These are phyloP conservation scores for Desmodus rotundus DNA, from an alignment of 2,113 vertebrate genomes.

Conservation along the genomic window DNA sequence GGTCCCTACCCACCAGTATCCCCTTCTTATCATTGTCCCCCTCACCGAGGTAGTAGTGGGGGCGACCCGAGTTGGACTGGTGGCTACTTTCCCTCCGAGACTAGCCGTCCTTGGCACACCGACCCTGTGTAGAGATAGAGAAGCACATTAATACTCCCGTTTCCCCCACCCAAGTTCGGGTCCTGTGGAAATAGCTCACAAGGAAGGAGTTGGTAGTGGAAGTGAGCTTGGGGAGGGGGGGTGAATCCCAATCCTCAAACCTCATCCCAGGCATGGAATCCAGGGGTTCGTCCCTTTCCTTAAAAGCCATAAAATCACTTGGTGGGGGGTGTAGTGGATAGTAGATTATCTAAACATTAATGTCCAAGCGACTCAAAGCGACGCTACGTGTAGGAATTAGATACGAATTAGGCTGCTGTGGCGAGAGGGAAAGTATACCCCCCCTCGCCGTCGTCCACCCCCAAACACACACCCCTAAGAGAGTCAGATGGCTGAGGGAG, in stretches of 20 bases:
- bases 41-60: slow-evolving; percentile 64
- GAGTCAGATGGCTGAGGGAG: slow-evolving; percentile 15
- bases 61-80: slow-evolving; percentile 51
- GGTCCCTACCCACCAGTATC: slow-evolving; percentile 37
- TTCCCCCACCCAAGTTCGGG: slow-evolving; percentile 7
- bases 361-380: slow-evolving; percentile 35
- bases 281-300: slow-evolving; percentile 37
- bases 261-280: slow-evolving; percentile 37
- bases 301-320: slow-evolving; percentile 59
- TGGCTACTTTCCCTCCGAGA: slow-evolving; percentile 56
- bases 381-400: slow-evolving; percentile 50
- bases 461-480: slow-evolving; percentile 2
- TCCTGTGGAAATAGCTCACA: slow-evolving; percentile 48
- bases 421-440: slow-evolving; percentile 15
- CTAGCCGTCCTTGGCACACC: slow-evolving; percentile 54
- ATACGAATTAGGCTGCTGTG: slow-evolving; percentile 48
- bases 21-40: slow-evolving; percentile 30
- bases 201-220: slow-evolving; percentile 29
- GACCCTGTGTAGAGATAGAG: slow-evolving; percentile 62
- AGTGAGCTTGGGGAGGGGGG: slow-evolving; percentile 29
- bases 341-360: slow-evolving; percentile 51
- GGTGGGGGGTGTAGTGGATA: neutral
- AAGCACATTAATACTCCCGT: slow-evolving; percentile 51
- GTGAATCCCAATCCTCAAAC: slow-evolving; percentile 33
- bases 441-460: neutral